Base-by-base conservation (phyloP, 2,797 vertebrate species). In the Enteromius thamalakanensis region DNA sequence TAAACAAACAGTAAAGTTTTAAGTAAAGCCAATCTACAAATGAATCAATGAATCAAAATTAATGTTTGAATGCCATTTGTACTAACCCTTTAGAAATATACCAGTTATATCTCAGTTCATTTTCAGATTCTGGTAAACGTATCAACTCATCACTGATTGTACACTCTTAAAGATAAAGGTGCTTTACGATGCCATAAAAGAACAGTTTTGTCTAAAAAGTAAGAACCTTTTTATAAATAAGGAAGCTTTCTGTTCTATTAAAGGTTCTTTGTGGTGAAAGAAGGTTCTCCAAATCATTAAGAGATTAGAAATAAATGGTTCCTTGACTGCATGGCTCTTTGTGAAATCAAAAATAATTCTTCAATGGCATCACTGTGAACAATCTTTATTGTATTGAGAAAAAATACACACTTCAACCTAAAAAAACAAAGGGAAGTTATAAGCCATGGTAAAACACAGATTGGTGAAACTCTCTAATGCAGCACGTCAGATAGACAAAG, bases 401-500 rank as follows among this genome's bases (percentile, higher is more conserved):
- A 7, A 45, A 45, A 34, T 3, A 23, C 40, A 69, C 14, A 21
- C 15, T n/a, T 34, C 3, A 71, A 17, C 45, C 10, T 32, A 19
- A 21, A 49, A 32, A 32, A 32, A 32, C 32, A 32, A 32, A 40
- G 37, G 37, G 37, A 8, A 58, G n/a, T 23, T 23, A 26, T 14
- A 8, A 19, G n/a, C 26, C 2, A 49, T 14, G 70, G 29, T 19
- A 29, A 62, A 69, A 72, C 23, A 26, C 70, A 12, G 8, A 40
- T 19, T 32, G 49, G 17, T 23, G 42, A 67, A 62, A 42, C 17
- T 37, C 26, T 29, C 4, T 12, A 69, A 34, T 70, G 51, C 37
- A 55, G 49, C 21, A 29, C 42, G 55, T 23, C 42, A 67, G 40
- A 49, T 4, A 62, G 55, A 79, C 62, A 81, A 76, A 78, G 49